Base-by-base conservation (phyloP, 2,888 invertebrate genomes). In the Tribolium freemani region DNA sequence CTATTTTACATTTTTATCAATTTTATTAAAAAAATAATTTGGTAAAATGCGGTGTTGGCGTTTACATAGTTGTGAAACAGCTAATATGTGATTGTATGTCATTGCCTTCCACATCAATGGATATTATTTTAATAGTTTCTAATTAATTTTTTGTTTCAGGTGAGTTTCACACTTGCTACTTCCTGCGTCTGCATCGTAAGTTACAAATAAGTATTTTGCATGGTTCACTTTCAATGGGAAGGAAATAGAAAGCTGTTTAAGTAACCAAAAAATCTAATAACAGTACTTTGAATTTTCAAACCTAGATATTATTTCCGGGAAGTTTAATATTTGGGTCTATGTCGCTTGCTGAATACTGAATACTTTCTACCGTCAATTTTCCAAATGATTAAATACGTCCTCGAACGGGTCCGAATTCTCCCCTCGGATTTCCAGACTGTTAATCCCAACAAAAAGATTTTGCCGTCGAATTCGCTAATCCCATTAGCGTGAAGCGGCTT, bases 251-350 rank as follows among this genome's bases (percentile, higher is more conserved):
- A 71, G 71, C 53, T 38, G 51, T 20, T 63, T 50, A 26, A 48
- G 10, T 56, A 50, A 57, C 45, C 44, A 50, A 58, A 71, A 64
- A 71, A 71, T 30, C 30, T 57, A 21, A 51, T 51, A 48, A 58
- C 31, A 54, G 38, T 31, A 51, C 21, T 64, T 64, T 54, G 30
- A 20, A 57, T 58, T 56, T 50, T 64, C 38, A 56, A 71, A 64
- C 56, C 46, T 56, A 46, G 54, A 51, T 64, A 71, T 48, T 26
- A 51, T 53, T 71, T 71, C 71, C 71, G 71, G 71, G 71, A 71
- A 71, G 66, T 66, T 64, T 13, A 31, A 20, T 70, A 56, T 67
- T 67, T 45, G 45, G 56, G 45, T 38, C 26, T 63, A 11, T 20
- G 26, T 46, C 16, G 46, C 46, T 60, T 9, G 1, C 9, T 30